phyloP scores from a whole-genome alignment of 2,888 invertebrate species.

The Keiferia lycopersicella region DNA sequence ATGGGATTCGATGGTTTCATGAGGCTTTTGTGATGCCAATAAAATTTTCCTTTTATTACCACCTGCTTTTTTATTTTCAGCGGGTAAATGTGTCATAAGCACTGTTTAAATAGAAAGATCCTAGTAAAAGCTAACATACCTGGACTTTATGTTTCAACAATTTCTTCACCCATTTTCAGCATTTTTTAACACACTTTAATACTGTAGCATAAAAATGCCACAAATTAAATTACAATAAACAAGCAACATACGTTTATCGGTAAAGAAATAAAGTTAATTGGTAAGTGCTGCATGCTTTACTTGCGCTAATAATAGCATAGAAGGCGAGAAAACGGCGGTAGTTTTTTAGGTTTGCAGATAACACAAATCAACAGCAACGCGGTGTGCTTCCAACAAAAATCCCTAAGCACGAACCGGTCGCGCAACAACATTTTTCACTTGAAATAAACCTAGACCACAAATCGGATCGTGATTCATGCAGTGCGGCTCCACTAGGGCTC shows the following conservation, averaged over 20 bases:
- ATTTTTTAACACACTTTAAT: no score
- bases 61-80: background rate
- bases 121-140: background rate
- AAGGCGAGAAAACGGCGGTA: no score
- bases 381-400: background rate
- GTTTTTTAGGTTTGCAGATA: background rate
- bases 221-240: no score
- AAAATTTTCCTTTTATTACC: conserved; percentile 22
- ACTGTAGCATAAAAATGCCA: no score
- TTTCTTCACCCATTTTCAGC: no score
- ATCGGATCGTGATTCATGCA: conserved; percentile 26
- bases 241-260: no score
- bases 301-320: no score
- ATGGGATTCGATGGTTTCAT: conserved; percentile 27
- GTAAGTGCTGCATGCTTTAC: no score
- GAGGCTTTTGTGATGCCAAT: conserved; percentile 24
- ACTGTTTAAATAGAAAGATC: background rate
- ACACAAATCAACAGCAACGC: background rate
- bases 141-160: no score
- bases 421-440: background rate
- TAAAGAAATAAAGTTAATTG: no score
- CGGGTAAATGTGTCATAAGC: background rate
- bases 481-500: conserved; percentile 11
- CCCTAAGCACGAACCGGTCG: conserved; percentile 1
- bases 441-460: conserved; percentile 10